Conservation (phyloP, 2,113 vertebrate genomes). For the Catharus fuscescens region DNA sequence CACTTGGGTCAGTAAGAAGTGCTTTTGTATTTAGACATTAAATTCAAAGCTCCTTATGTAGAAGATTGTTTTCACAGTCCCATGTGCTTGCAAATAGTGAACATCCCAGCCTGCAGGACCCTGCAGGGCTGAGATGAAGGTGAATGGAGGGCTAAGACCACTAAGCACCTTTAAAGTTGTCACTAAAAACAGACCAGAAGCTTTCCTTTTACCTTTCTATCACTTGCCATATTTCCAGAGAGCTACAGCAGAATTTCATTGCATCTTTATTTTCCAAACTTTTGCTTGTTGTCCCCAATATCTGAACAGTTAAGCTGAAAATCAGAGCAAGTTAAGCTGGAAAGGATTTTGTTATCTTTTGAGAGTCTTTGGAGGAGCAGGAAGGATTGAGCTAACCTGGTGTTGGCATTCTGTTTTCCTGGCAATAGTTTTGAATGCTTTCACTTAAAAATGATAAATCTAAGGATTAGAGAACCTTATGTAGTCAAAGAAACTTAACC, state of each 20-base stretch:
- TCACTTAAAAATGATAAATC: neutral
- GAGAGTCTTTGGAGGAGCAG: neutral
- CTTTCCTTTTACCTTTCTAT: neutral
- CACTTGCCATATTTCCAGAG: neutral
- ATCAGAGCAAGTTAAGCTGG: neutral
- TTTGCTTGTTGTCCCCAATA: neutral
- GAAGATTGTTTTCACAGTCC: neutral
- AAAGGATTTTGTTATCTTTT: neutral
- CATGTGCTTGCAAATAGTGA: accelerated
- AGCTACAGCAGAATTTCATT: neutral
- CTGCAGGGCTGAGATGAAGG: neutral
- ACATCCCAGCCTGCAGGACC: neutral
- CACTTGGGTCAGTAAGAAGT: neutral
- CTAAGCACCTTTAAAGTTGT: neutral
- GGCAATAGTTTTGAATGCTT: neutral
- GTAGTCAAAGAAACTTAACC: neutral
- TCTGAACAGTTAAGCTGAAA: neutral
- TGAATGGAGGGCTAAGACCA: neutral
- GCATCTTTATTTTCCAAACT: neutral
- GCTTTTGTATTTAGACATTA: neutral
- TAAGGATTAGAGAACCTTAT: neutral
- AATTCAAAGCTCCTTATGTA: neutral
- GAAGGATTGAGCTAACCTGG: neutral
- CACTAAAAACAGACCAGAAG: neutral
- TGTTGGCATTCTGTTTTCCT: neutral